A percentile compares a stretch with the other conserved stretches of the same genome.
phyloP scores from a whole-genome alignment of 2,113 vertebrate species.

The Jacana jacana region DNA sequence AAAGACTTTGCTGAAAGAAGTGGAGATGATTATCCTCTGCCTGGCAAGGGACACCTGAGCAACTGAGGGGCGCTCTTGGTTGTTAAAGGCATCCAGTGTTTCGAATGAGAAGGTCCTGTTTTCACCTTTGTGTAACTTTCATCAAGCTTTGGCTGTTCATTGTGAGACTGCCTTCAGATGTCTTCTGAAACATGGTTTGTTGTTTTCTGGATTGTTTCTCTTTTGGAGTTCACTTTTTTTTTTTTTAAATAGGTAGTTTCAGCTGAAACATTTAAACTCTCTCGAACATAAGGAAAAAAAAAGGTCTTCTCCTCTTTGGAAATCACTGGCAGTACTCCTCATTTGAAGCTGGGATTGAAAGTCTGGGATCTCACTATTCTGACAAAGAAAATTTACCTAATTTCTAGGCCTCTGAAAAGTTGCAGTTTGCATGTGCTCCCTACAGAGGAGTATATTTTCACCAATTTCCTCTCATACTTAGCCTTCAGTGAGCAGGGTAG shows the following conservation, averaged over 20 bases:
- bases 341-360: not conserved
- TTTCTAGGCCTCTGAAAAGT: not conserved
- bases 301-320: not conserved
- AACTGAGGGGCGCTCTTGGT: not conserved
- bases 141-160: not conserved
- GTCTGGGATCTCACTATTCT: not conserved
- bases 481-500: not conserved
- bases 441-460: not conserved
- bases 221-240: not conserved
- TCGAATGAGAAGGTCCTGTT: not conserved
- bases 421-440: not conserved
- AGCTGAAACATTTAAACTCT: not conserved
- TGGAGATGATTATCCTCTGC: not conserved
- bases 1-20: slow-evolving; percentile 10
- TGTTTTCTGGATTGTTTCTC: not conserved
- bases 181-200: not conserved
- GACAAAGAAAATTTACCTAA: not conserved
- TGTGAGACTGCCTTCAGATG: not conserved
- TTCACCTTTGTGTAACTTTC: not conserved
- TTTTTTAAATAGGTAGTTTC: not conserved
- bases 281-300: not conserved
- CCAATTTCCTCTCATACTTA: not conserved
- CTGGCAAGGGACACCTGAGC: not conserved
- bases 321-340: not conserved
- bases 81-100: not conserved